Evolutionary conservation across 2,888 invertebrate genomes (phyloP).

Genomic region (Drosophila putrida): DNA sequence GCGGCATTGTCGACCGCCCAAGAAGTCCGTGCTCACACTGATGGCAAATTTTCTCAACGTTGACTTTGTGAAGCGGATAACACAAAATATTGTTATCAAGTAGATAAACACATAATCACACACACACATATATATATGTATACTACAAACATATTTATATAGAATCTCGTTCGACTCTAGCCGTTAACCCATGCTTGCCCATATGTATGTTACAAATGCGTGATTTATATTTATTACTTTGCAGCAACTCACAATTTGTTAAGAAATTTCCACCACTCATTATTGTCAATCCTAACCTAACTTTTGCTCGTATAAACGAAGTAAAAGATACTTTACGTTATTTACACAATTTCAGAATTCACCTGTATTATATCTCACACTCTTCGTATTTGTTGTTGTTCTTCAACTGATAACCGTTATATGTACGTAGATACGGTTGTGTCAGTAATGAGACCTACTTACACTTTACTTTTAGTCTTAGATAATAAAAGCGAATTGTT

Average conservation of each 20-base stretch:
- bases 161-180: constrained; percentile 21
- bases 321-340: constrained; percentile 3
- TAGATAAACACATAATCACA: constrained; percentile 40
- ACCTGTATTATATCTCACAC: not conserved
- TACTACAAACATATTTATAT: constrained; percentile 12
- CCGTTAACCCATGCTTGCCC: constrained; percentile 18
- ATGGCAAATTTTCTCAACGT: constrained; percentile 87
- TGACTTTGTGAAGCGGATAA: constrained; percentile 84
- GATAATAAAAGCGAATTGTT: constrained; percentile 54
- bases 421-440: constrained; percentile 9
- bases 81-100: constrained; percentile 85
- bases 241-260: not conserved
- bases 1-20: constrained; percentile 91
- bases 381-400: constrained; percentile 24
- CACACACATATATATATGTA: constrained; percentile 12
- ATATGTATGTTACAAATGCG: constrained; percentile 9
- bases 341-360: constrained; percentile 39
- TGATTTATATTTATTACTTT: constrained; percentile 21
- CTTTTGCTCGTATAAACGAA: constrained; percentile 27
- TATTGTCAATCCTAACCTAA: no score
- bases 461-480: constrained; percentile 53
- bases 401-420: constrained; percentile 12
- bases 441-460: constrained; percentile 25
- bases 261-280: not conserved
- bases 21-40: constrained; percentile 89